These are phyloP conservation scores for Ctenomys sociabilis DNA, from an alignment of 2,113 vertebrate genomes.

Conservation along the genomic window DNA sequence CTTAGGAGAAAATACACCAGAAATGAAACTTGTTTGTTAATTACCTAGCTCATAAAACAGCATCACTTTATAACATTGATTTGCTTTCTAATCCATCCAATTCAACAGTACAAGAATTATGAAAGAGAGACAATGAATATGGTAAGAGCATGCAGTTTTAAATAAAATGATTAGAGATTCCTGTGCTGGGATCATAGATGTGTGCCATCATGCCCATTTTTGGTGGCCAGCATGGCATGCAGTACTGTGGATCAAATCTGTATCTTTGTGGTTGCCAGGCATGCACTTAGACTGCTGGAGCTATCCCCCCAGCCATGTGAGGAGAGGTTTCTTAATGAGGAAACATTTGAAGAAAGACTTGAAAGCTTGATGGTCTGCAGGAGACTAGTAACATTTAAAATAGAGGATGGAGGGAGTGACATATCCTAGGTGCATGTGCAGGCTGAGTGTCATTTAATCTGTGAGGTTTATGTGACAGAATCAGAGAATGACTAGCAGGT, in stretches of 20 bases:
- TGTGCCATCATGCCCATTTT: no score
- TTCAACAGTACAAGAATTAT: not conserved
- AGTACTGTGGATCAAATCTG: no score
- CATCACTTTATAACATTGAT: not conserved
- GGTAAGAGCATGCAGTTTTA: not conserved
- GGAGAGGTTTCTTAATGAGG: not conserved
- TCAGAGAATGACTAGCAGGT: not conserved
- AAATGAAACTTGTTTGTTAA: not conserved
- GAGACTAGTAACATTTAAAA: not conserved
- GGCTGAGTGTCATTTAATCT: not conserved
- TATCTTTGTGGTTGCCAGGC: no score
- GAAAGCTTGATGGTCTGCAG: not conserved
- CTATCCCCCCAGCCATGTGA: no score
- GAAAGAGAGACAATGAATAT: not conserved
- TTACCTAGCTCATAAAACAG: not conserved
- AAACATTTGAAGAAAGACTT: not conserved
- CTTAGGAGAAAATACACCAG: fast-evolving
- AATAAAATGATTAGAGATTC: not conserved
- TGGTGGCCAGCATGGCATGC: no score
- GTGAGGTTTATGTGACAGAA: not conserved
- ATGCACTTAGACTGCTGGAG: no score
- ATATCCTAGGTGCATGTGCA: not conserved
- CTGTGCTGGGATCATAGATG: no score
- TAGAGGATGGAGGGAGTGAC: not conserved
- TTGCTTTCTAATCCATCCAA: not conserved